Conservation (phyloP, 2,113 vertebrate species). For the Gallinago undulata region DNA sequence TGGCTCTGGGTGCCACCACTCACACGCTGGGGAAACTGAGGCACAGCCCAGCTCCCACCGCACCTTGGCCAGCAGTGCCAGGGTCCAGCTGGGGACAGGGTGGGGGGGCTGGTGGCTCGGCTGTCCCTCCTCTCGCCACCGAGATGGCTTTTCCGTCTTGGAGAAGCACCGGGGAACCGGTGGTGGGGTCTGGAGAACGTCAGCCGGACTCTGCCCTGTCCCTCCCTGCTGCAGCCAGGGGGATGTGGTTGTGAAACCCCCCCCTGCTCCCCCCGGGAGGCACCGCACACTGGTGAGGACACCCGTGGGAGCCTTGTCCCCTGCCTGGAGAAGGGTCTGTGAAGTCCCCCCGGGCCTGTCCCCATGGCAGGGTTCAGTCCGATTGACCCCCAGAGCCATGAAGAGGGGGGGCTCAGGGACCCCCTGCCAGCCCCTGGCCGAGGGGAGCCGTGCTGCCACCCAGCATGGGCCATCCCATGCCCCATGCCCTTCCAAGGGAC, state of each 20-base stretch:
- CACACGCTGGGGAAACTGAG: background rate
- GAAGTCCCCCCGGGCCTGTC: background rate
- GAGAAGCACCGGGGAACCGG: fast-evolving
- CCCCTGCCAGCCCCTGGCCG: background rate
- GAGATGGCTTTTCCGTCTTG: background rate
- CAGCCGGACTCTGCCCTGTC: background rate
- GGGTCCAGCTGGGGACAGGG: background rate
- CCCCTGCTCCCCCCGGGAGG: background rate
- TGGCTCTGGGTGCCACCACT: background rate
- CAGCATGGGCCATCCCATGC: background rate
- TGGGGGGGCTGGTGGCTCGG: fast-evolving
- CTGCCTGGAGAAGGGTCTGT: background rate
- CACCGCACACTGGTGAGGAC: fast-evolving
- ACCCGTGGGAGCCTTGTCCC: background rate
- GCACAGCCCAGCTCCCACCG: background rate
- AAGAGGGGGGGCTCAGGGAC: background rate
- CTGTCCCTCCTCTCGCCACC: fast-evolving
- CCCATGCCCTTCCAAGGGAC: background rate
- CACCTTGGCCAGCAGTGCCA: background rate
- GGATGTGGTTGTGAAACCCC: background rate
- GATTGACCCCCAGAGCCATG: background rate
- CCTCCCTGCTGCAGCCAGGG: background rate
- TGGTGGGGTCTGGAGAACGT: background rate
- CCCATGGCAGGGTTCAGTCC: background rate
- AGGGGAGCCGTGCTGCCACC: fast-evolving